Evolutionary conservation across 2,888 invertebrate species (phyloP), one percentile per base, ranked within the genome.

Genomic region (Thalpophila matura): DNA sequence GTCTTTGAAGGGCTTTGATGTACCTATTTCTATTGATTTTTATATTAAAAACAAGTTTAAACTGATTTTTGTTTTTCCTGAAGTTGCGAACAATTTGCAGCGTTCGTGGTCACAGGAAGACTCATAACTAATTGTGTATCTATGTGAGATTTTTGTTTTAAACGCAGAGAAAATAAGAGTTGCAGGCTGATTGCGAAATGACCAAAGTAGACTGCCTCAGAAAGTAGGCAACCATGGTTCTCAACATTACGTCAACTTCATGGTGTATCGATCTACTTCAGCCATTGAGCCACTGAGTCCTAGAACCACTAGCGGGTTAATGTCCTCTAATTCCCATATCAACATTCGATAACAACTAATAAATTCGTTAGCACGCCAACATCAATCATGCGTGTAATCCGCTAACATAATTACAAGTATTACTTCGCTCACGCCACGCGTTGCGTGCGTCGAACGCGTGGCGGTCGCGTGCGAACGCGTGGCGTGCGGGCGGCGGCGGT

Each of bases 361-460:
- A 70, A 63, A 63, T 69, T 76, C 60, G 61, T 67, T 53, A 58
- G 53, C 73, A 77, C 55, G 73, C 45, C 33, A 67, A 68, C 77
- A 77, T 79, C 79, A 62, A 79, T 77, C 75, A 75, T 54, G 47
- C 62, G 55, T 64, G 64, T 77, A 68, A 79, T 68, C 79, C 68
- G 51, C 45, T 74, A 69, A 71, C 62, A 65, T 55, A 72, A 74
- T 75, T 70, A 78, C 70, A 63, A 57, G 61, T 56, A 62, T 61
- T 66, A 74, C 43, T 53, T 18, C n/a, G 75, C 55, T 53, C 75
- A 65, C 68, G 68, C 47, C 63, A 53, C 60, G 67, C 58, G 33
- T 27, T 5, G 79, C 76, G 42, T 35, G 59, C 26, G 5, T 4
- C 1, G 1, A 12, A 1, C 53, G 58, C 69, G 73, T 56, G 72